Percentiles rank a stretch among this genome's conserved stretches.
These are phyloP conservation scores for Trichogramma pretiosum DNA, from an alignment of 1,140 invertebrate species.

Conservation along the genomic window DNA sequence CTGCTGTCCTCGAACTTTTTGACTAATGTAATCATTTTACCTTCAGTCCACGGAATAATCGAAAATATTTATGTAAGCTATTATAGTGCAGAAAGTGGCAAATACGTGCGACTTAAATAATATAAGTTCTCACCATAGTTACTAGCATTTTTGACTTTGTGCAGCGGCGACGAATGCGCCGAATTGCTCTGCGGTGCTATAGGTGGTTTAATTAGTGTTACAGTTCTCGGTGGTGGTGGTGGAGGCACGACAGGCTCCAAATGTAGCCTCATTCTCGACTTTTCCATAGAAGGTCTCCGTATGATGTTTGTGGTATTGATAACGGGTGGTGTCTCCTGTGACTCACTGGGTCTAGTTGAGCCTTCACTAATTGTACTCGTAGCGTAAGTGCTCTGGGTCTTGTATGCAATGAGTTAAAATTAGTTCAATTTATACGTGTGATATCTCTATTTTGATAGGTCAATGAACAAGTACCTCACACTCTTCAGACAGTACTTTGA, in stretches of 20 bases:
- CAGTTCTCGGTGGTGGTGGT: constrained; percentile 34
- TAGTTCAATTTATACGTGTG: neutral
- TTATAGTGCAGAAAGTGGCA: too few species aligned
- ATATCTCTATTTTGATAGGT: too few species aligned
- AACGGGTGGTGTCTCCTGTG: constrained; percentile 5
- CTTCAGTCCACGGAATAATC: constrained; percentile 17
- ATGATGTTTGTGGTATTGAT: constrained; percentile 22
- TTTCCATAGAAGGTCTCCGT: constrained; percentile 35
- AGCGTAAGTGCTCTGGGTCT: constrained; percentile 35
- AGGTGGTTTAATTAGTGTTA: constrained; percentile 30
- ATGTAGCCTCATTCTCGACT: constrained; percentile 32
- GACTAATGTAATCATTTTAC: constrained; percentile 28
- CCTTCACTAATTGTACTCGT: constrained; percentile 31
- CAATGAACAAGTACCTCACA: too few species aligned
- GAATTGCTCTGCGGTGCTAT: constrained; percentile 8
- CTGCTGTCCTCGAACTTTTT: constrained; percentile 30
- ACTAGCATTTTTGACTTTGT: constrained; percentile 17
- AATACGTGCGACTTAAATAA: too few species aligned
- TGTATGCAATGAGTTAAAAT: neutral
- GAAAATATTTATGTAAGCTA: too few species aligned
- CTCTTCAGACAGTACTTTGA: constrained; percentile 40
- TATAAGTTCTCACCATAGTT: constrained; percentile 22
- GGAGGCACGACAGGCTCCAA: constrained; percentile 31
- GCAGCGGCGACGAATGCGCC: constrained; percentile 7
- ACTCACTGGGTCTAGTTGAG: constrained; percentile 24